Evolutionary conservation across 2,113 vertebrate genomes (phyloP).

Genomic region (Pteruthius melanotis): DNA sequence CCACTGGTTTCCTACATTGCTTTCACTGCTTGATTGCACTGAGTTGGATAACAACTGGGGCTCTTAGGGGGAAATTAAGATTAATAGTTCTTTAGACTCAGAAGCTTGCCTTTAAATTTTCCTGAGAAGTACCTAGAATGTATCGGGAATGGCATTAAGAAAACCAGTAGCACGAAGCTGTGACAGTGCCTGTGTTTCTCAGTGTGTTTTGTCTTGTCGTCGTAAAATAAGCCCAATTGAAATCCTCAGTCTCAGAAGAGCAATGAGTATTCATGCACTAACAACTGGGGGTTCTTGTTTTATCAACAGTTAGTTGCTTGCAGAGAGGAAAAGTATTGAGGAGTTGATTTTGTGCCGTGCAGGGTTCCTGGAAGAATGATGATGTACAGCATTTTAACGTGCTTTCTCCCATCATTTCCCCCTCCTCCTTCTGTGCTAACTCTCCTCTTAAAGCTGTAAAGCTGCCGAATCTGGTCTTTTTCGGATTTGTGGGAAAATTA

Average conservation of each 20-base stretch:
- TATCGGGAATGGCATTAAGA: background rate
- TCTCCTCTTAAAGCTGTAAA: slow-evolving; percentile 20
- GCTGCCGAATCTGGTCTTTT: slow-evolving; percentile 20
- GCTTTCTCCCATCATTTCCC: background rate
- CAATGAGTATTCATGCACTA: background rate
- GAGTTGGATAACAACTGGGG: background rate
- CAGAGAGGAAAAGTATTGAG: background rate
- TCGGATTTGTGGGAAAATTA: slow-evolving; percentile 43
- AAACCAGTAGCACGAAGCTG: background rate
- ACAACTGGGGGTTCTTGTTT: background rate
- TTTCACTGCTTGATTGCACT: background rate
- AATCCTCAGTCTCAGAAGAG: background rate
- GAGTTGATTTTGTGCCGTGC: background rate
- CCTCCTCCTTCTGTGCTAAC: background rate
- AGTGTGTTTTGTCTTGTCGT: background rate
- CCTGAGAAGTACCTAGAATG: background rate
- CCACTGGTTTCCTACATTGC: background rate
- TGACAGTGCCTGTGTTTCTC: background rate
- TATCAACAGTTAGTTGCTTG: background rate
- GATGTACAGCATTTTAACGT: background rate
- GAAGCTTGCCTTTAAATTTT: background rate
- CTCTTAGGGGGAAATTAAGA: background rate
- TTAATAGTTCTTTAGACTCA: background rate
- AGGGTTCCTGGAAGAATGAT: background rate
- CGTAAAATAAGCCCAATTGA: background rate